Base-by-base conservation (phyloP, 2,113 vertebrate genomes). In the Toxostoma redivivum region DNA sequence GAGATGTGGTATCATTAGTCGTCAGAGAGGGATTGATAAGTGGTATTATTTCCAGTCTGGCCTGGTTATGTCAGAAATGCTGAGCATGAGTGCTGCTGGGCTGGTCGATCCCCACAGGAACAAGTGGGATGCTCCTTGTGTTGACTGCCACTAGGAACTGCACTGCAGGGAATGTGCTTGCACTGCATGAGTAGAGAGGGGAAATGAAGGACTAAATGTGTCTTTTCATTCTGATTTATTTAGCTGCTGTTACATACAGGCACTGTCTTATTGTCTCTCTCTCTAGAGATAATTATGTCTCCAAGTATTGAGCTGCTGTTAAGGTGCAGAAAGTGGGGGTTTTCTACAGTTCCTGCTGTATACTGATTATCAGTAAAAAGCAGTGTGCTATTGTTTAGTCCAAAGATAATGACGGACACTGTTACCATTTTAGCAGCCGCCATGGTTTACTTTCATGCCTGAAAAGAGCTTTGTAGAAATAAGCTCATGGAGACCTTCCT, bases 101-200 rank as follows among this genome's bases (percentile, higher is more conserved):
- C 65, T 42, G 45, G 51, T 35, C 0, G 0, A 42, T 88, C 61
- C 72, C 47, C 42, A 17, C 10, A 20, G 31, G 56, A 90, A 1
- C 25, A 44, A 50, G 11, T 10, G 51, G 76, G 40, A 72, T 73
- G 56, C 48, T 86, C 3, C 2, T 66, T 82, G 50, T 18, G 1
- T 22, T 47, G 69, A 12, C 64, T 71, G 47, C 60, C 56, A 7
- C 23, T 28, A 14, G 57, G 50, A 92, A 17, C 57, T 23, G 60
- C 0, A 0, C 73, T 38, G 38, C 64, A 65, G 60, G 58, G 31
- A 82, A 14, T 15, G 18, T 0, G 0, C 24, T 87, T 51, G 18
- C 0, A 0, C 44, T 82, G 1, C 6, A 8, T 12, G 48, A 35
- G 9, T 12, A 27, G 16, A 45, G 40, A 74, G 50, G 65, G 53